phyloP scores from a whole-genome alignment of 2,797 vertebrate genomes.

The Ceryle rudis region DNA sequence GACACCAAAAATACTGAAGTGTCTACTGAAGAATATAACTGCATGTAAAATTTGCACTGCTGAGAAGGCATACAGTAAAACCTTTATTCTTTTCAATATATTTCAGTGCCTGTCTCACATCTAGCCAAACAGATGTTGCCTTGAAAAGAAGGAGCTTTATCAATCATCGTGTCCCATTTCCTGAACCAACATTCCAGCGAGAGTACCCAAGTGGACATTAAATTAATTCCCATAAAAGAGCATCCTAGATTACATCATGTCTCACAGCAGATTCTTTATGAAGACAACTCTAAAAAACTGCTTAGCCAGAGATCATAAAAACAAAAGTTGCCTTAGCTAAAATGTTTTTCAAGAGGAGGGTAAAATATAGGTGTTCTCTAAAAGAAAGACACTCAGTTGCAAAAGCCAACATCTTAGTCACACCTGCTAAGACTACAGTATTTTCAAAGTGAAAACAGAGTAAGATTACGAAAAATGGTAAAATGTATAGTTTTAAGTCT shows the following conservation, averaged over 20 bases:
- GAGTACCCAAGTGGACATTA: neutral
- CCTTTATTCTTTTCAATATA: constrained; percentile 22
- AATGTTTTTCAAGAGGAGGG: neutral
- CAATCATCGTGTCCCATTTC: constrained; percentile 25
- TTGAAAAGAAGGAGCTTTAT: constrained; percentile 51
- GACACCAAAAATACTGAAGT: neutral
- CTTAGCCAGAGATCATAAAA: neutral
- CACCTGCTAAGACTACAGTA: neutral
- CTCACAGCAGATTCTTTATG: neutral
- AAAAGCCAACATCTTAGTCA: neutral
- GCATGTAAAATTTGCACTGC: neutral
- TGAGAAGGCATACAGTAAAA: constrained; percentile 37
- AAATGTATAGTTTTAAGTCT: neutral
- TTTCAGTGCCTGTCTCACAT: constrained; percentile 6
- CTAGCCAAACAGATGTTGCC: constrained; percentile 42
- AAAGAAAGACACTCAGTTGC: neutral
- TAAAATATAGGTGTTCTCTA: neutral
- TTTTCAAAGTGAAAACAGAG: neutral
- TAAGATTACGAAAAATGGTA: neutral
- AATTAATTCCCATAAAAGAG: neutral
- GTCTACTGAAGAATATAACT: neutral
- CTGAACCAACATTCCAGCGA: constrained; percentile 40
- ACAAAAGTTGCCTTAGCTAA: neutral
- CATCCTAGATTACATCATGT: neutral
- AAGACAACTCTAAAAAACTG: neutral